phyloP scores from a whole-genome alignment of 1,140 invertebrate species.

The Wasmannia auropunctata region DNA sequence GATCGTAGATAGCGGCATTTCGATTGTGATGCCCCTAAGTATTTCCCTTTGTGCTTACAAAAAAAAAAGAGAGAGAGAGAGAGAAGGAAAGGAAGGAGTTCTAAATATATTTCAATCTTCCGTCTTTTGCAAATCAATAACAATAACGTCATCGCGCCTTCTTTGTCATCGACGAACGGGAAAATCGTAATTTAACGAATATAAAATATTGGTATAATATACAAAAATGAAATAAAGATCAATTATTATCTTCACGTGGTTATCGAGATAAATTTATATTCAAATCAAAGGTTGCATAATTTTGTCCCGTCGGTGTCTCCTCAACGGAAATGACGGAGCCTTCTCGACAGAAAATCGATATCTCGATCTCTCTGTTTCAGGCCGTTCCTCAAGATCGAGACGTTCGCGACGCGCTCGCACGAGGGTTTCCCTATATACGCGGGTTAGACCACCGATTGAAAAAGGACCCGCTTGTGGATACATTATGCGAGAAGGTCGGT shows the following conservation, averaged over 20 bases:
- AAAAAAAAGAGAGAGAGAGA: no score
- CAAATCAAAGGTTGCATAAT: neutral
- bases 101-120: neutral
- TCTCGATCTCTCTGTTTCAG: conserved; percentile 1
- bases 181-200: conserved; percentile 2
- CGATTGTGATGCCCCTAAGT: neutral
- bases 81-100: neutral
- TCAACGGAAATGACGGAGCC: neutral
- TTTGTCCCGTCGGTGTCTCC: neutral
- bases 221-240: neutral
- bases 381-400: neutral
- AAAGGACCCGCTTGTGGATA: conserved; percentile 14
- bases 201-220: neutral
- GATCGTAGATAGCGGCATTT: conserved; percentile 14
- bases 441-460: conserved; percentile 33
- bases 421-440: neutral
- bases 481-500: conserved; percentile 32
- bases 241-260: neutral
- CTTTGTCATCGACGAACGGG: neutral
- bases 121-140: neutral
- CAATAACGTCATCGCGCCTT: neutral
- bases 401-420: neutral
- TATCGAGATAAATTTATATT: neutral
- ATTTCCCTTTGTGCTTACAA: neutral
- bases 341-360: neutral